Conservation (phyloP, 2,797 vertebrate species). For the Epinephelus malabaricus region DNA sequence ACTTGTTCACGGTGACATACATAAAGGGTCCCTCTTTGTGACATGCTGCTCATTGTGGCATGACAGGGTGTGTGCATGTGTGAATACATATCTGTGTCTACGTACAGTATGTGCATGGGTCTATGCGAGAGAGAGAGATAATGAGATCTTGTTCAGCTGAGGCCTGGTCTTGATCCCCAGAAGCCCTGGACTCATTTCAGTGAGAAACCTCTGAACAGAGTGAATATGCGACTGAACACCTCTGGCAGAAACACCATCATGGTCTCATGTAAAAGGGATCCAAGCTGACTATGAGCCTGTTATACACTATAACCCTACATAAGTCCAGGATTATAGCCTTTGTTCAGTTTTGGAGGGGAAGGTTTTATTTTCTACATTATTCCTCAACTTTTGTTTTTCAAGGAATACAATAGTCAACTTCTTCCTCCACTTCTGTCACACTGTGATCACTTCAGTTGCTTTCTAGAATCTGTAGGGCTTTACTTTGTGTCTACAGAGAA, state of each 20-base stretch:
- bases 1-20: constrained; percentile 71
- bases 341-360: constrained; percentile 34
- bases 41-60: constrained; percentile 63
- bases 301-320: constrained; percentile 34
- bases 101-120: constrained; percentile 44
- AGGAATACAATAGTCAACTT: neutral
- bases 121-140: constrained; percentile 77
- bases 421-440: neutral
- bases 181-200: constrained; percentile 87
- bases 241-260: constrained; percentile 70
- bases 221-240: constrained; percentile 69
- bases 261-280: constrained; percentile 50
- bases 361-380: constrained; percentile 1
- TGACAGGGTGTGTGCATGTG: constrained; percentile 63
- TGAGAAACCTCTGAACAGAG: constrained; percentile 74
- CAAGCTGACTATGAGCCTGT: constrained; percentile 24
- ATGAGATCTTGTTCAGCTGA: constrained; percentile 83
- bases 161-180: constrained; percentile 83
- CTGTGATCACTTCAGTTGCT: neutral
- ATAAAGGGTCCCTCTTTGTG: constrained; percentile 68
- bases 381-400: neutral
- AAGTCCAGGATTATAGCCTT: constrained; percentile 48
- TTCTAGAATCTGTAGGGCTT: constrained; percentile 14
- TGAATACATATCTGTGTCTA: constrained; percentile 54
- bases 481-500: constrained; percentile 8